Evolutionary conservation across 2,888 invertebrate genomes (phyloP), one percentile per base, ranked within the genome.

Genomic region (Apamea monoglypha): DNA sequence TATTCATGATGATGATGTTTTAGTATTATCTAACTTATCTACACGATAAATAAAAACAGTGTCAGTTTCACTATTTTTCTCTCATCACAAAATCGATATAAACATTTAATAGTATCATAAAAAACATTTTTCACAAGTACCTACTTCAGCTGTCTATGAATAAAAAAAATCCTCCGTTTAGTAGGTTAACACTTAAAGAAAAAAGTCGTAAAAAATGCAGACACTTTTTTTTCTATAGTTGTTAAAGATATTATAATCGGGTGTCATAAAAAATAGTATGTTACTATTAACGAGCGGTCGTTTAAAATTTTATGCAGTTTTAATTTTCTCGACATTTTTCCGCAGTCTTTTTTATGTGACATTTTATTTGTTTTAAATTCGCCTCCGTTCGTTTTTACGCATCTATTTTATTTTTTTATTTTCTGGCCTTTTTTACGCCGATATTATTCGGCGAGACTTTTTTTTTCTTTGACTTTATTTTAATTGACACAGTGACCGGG

Each of bases 221-320:
- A 56, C 75, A 74, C 21, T 21, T 82, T 80, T 81, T 40, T 81
- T 81, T 74, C 77, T 59, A 14, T 32, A 80, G 69, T 61, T 74
- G 16, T 78, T 50, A 74, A 82, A 80, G 44, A 78, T 69, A 73
- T 74, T 77, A 67, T 72, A 73, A 74, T 78, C 32, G 81, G 76
- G 50, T 78, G 80, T 83, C 78, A 59, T 89, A 82, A 85, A 89
- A 81, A 76, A 50, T 67, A 16, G 40, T 44, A 76, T 77, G 70
- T 69, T 75, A 29, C 40, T 71, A 76, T 85, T 86, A 82, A 88
- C 79, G 80, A 82, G 18, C 18, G 12, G 47, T 36, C 82, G 78
- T 87, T 76, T 75, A 40, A 78, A 66, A 73, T 72, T 83, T 88
- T 81, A 89, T 81, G 71, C 76, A 71, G 5, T 80, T 89, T 81